Evolutionary conservation across 2,113 vertebrate genomes (phyloP).

Genomic region (Forbesichthys papilliferus): DNA sequence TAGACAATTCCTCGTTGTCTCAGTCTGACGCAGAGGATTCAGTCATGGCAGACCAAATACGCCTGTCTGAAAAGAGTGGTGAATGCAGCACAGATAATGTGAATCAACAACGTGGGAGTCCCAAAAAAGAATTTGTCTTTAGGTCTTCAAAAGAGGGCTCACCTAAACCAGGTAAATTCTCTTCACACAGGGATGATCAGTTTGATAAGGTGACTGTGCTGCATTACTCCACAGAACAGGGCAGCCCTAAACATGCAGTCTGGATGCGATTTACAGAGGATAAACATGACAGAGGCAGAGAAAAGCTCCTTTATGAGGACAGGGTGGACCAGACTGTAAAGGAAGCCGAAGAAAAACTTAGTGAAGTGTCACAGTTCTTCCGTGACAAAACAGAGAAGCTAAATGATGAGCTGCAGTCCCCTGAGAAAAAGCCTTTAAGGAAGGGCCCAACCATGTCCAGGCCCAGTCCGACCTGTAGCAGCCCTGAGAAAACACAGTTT

Average conservation of each 20-base stretch:
- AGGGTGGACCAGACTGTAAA: constrained; percentile 98
- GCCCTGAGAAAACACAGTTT: constrained; percentile 85
- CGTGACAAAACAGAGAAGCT: constrained; percentile 98
- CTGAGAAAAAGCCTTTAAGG: constrained; percentile 89
- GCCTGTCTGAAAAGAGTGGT: constrained; percentile 81
- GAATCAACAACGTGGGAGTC: constrained; percentile 70
- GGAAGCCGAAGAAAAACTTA: constrained; percentile 98
- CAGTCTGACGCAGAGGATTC: constrained; percentile 92
- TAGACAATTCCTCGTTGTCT: constrained; percentile 79
- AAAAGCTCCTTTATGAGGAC: constrained; percentile 96
- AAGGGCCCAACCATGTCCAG: constrained; percentile 81
- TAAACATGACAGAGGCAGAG: constrained; percentile 93
- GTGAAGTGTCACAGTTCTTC: constrained; percentile 98
- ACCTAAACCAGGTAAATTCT: constrained; percentile 87
- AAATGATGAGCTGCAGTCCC: constrained; percentile 96
- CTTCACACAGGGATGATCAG: constrained; percentile 82
- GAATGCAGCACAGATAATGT: constrained; percentile 78
- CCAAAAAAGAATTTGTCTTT: constrained; percentile 85
- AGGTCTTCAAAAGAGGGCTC: constrained; percentile 91
- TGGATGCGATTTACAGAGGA: constrained; percentile 98
- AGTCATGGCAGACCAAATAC: constrained; percentile 77
- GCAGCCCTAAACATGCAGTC: constrained; percentile 93
- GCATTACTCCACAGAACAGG: constrained; percentile 92
- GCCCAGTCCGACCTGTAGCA: constrained; percentile 85
- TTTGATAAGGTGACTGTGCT: constrained; percentile 97